Conservation (phyloP, 2,888 invertebrate genomes). For the Lepas anatifera region DNA sequence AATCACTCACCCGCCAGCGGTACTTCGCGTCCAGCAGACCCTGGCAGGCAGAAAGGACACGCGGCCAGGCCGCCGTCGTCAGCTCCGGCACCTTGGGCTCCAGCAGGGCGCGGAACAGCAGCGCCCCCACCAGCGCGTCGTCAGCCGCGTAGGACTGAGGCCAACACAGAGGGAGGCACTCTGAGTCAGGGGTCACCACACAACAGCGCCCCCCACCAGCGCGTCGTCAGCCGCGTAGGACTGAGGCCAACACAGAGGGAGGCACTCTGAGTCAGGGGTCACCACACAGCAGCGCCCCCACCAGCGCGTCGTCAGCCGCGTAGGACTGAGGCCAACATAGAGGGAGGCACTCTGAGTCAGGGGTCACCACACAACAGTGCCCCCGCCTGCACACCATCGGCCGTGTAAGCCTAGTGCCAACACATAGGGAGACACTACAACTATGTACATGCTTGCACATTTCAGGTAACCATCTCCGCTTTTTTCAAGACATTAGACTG, state of each 20-base stretch:
- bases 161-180: neutral
- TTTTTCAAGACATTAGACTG: neutral
- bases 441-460: too few relatives aligned
- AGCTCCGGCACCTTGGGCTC: neutral
- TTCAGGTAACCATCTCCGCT: too few relatives aligned
- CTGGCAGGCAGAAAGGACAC: neutral
- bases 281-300: constrained; percentile 50
- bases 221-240: constrained; percentile 69
- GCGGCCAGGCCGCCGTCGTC: constrained; percentile 12
- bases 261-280: neutral
- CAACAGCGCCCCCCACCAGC: constrained; percentile 51
- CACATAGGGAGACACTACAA: too few relatives aligned
- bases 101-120: constrained; percentile 43
- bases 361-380: too few relatives aligned
- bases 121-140: constrained; percentile 57
- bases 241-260: neutral
- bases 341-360: too few relatives aligned
- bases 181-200: constrained; percentile 30
- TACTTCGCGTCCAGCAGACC: neutral
- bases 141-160: constrained; percentile 53
- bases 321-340: constrained; percentile 38
- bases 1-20: neutral
- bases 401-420: too few relatives aligned
- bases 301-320: constrained; percentile 62
- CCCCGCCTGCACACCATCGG: too few relatives aligned